Percentiles rank a stretch among this genome's conserved stretches.
phyloP scores from a whole-genome alignment of 2,888 invertebrate genomes.

The Hedychridium roseum region DNA sequence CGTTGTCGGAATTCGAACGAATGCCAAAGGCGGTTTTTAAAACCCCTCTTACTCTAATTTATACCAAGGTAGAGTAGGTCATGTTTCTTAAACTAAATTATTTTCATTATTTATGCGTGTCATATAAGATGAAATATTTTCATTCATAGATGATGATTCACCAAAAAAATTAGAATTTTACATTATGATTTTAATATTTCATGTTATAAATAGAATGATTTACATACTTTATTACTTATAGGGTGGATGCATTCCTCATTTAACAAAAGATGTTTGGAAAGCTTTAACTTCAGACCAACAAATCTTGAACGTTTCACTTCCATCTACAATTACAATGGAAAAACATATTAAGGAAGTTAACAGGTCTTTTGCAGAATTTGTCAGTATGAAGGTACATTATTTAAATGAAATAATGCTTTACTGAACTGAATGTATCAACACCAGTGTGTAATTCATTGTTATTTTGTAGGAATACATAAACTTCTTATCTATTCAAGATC shows the following conservation, averaged over 20 bases:
- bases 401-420: not conserved
- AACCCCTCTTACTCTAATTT: conserved; percentile 79
- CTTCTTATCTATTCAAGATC: conserved; percentile 74
- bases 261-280: conserved; percentile 79
- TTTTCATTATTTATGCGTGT: not conserved
- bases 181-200: conserved; percentile 6
- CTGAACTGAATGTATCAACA: no score
- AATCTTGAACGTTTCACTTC: conserved; percentile 77
- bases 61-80: conserved; percentile 72
- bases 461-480: conserved; percentile 64
- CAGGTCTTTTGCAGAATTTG: conserved; percentile 69
- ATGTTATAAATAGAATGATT: conserved; percentile 13
- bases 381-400: conserved; percentile 66
- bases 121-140: no score
- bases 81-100: conserved; percentile 5
- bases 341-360: conserved; percentile 73
- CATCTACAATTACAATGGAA: conserved; percentile 73
- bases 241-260: conserved; percentile 84
- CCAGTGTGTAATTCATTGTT: no score
- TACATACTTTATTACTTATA: conserved; percentile 64
- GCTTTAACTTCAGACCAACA: conserved; percentile 70
- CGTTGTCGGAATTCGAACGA: conserved; percentile 69
- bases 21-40: conserved; percentile 69
- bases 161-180: not conserved
- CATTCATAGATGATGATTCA: no score